phyloP scores from a whole-genome alignment of 1,140 invertebrate species.

The Halesus radiatus region DNA sequence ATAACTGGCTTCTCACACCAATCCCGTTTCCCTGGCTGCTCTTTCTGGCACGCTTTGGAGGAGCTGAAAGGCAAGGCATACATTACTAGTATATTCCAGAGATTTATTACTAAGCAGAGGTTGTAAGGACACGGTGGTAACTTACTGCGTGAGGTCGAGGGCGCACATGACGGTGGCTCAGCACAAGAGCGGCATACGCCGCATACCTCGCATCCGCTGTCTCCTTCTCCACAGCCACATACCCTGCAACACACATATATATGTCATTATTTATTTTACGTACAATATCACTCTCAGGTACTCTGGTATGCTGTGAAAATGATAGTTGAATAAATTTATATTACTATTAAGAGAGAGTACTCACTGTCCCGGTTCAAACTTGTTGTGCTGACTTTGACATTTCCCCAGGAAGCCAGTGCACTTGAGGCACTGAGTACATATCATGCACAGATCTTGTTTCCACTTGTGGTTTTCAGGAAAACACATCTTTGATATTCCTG shows the following conservation, averaged over 20 bases:
- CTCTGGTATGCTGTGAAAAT: too few species aligned
- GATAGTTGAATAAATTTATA: too few species aligned
- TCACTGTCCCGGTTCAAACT: conserved; percentile 89
- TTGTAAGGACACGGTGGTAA: neutral
- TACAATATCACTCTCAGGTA: too few species aligned
- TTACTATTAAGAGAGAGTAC: conserved; percentile 62
- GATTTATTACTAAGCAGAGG: neutral
- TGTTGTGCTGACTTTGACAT: conserved; percentile 83
- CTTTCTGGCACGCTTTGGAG: neutral
- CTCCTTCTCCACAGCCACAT: conserved; percentile 96
- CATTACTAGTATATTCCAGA: neutral
- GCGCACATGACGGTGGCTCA: conserved; percentile 69
- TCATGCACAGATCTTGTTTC: conserved; percentile 87
- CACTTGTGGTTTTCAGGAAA: conserved; percentile 82
- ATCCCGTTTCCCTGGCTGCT: neutral
- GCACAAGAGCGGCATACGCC: conserved; percentile 92
- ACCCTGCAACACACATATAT: conserved; percentile 71
- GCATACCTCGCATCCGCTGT: conserved; percentile 93
- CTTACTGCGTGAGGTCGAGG: conserved; percentile 18
- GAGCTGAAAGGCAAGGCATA: neutral
- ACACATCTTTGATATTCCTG: conserved; percentile 72
- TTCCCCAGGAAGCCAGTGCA: conserved; percentile 93
- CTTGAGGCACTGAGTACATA: conserved; percentile 92
- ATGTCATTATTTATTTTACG: too few species aligned
- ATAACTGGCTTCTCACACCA: neutral